Evolutionary conservation across 1,140 invertebrate genomes (phyloP).

Genomic region (Micrasema longulum): DNA sequence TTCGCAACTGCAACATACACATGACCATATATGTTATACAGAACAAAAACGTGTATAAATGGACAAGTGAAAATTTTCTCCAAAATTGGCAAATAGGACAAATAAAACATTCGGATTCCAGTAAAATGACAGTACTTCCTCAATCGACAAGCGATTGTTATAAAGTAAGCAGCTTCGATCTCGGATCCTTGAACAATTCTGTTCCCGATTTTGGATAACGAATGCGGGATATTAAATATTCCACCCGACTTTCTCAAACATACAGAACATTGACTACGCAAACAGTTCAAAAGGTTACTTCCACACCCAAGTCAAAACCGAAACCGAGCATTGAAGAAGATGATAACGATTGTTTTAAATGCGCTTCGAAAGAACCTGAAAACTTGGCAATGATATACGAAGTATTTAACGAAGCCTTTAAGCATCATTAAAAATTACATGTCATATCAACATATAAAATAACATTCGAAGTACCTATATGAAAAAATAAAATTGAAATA

Average conservation of each 20-base stretch:
- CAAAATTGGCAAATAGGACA: no score
- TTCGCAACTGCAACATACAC: no score
- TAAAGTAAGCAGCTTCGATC: conserved; percentile 2
- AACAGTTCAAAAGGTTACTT: neutral
- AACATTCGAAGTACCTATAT: no score
- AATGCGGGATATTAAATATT: conserved; percentile 54
- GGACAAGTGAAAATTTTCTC: no score
- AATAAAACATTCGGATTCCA: no score
- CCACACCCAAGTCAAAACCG: neutral
- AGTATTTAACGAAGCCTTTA: neutral
- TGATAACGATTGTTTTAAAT: neutral
- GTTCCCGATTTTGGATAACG: conserved; percentile 62
- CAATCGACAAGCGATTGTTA: neutral
- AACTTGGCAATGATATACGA: neutral
- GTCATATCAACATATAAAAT: no score
- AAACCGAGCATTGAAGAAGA: neutral
- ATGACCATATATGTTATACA: no score
- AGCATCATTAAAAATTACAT: no score
- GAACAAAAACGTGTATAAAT: no score
- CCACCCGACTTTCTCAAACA: neutral
- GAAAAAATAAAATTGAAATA: no score
- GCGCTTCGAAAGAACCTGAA: neutral
- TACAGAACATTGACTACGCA: conserved; percentile 4
- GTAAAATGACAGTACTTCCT: neutral
- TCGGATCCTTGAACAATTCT: conserved; percentile 57